These are phyloP conservation scores for Trachelus tabidus DNA, from an alignment of 2,888 invertebrate genomes.

Conservation along the genomic window DNA sequence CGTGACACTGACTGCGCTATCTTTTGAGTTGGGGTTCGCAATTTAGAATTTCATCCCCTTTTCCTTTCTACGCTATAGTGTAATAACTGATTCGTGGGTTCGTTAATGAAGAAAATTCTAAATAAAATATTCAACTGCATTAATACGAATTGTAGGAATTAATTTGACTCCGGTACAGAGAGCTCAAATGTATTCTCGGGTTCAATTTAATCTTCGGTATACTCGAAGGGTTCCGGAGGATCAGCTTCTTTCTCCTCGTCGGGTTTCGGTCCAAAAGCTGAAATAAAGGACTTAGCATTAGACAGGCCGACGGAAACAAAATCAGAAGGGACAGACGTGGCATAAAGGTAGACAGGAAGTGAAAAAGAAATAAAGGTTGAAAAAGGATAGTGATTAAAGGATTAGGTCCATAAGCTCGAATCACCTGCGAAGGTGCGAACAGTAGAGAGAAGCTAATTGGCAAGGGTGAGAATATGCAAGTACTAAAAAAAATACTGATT, in stretches of 20 bases:
- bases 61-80: too few relatives aligned
- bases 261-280: conserved; percentile 87
- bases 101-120: neutral
- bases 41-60: neutral
- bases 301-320: neutral
- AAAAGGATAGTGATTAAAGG: neutral
- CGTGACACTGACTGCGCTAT: neutral
- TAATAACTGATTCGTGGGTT: too few relatives aligned
- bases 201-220: conserved; percentile 79
- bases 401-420: neutral
- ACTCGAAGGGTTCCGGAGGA: conserved; percentile 98
- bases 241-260: conserved; percentile 98
- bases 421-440: neutral
- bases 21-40: neutral
- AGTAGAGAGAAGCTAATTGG: neutral
- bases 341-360: neutral
- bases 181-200: neutral
- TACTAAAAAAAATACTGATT: neutral
- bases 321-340: neutral
- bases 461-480: neutral
- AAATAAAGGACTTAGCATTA: conserved; percentile 34
- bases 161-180: neutral
- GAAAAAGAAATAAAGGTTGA: neutral
- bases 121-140: neutral
- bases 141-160: neutral